Conservation (phyloP, 2,888 invertebrate species). For the Phaonia tiefii region DNA sequence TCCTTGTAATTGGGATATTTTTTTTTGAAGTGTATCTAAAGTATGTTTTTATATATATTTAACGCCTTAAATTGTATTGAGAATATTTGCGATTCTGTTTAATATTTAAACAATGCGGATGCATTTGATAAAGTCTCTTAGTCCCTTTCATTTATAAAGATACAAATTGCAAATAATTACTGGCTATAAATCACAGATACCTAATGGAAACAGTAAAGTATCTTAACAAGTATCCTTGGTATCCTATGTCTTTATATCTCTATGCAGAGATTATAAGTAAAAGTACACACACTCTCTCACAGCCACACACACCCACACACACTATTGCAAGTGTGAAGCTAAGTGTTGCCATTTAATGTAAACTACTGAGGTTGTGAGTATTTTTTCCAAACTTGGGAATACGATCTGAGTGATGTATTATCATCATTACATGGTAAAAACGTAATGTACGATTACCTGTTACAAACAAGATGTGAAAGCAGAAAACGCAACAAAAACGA, state of each 20-base stretch:
- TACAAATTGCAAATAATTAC: constrained; percentile 53
- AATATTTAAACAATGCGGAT: too few species aligned
- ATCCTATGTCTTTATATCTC: background rate
- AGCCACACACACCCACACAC: too few species aligned
- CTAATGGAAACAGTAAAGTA: constrained; percentile 34
- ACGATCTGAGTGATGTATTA: constrained; percentile 52
- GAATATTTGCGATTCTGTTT: too few species aligned
- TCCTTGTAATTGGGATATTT: too few species aligned
- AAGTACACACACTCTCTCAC: too few species aligned
- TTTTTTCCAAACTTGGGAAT: background rate
- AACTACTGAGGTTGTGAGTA: constrained; percentile 52
- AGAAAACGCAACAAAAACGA: too few species aligned
- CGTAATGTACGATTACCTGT: constrained; percentile 54
- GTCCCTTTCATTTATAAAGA: constrained; percentile 13
- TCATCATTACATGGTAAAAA: constrained; percentile 57
- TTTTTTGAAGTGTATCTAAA: too few species aligned
- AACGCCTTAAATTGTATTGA: too few species aligned
- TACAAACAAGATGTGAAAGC: constrained; percentile 29
- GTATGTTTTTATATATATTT: too few species aligned
- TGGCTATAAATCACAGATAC: constrained; percentile 42
- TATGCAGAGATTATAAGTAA: background rate
- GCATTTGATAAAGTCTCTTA: background rate
- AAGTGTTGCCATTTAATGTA: constrained; percentile 56
- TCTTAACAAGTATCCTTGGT: constrained; percentile 2
- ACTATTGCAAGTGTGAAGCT: constrained; percentile 41